phyloP scores from a whole-genome alignment of 2,797 vertebrate genomes.

The Loris lydekkerianus region DNA sequence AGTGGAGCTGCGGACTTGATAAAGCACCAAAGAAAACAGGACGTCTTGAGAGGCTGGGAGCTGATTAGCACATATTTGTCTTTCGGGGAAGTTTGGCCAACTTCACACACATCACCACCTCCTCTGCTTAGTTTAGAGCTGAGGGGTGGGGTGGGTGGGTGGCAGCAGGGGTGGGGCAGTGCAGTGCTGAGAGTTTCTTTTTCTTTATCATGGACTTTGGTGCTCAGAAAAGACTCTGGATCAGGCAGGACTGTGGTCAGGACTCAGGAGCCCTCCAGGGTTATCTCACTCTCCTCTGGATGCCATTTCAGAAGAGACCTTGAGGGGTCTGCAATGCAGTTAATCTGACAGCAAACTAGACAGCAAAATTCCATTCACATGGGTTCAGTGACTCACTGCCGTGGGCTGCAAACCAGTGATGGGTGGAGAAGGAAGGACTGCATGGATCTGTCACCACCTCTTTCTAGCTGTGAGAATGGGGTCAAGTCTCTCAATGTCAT shows the following conservation, averaged over 20 bases:
- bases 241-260: background rate
- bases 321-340: background rate
- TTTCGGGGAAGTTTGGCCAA: conserved; percentile 38
- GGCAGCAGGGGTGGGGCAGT: too few relatives aligned
- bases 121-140: background rate
- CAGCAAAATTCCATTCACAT: background rate
- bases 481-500: background rate
- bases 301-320: background rate
- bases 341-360: background rate
- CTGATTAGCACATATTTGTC: conserved; percentile 45
- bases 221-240: conserved; percentile 3
- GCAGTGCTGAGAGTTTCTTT: background rate
- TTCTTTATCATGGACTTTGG: background rate
- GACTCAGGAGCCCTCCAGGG: background rate
- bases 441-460: background rate
- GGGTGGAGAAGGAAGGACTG: background rate
- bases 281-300: conserved; percentile 49
- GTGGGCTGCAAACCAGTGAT: background rate
- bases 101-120: background rate
- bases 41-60: conserved; percentile 52
- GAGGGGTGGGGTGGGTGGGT: background rate
- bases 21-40: conserved; percentile 65
- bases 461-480: background rate
- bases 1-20: conserved; percentile 23
- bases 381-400: background rate